phyloP scores from a whole-genome alignment of 2,888 invertebrate species.

The Nomada hirtipes region DNA sequence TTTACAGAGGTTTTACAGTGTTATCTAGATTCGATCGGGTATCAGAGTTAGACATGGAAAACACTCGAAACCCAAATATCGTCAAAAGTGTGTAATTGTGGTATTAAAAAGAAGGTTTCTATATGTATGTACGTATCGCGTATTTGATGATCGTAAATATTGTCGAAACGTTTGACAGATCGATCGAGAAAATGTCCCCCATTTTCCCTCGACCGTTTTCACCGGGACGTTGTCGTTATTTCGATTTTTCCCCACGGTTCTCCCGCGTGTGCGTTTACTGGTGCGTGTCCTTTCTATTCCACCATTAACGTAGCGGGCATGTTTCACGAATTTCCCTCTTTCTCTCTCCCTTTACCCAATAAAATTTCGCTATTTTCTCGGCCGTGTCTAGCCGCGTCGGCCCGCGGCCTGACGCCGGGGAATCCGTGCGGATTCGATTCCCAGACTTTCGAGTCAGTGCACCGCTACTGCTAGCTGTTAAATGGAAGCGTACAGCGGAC shows the following conservation, averaged over 20 bases:
- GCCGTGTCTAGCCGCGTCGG: conserved; percentile 37
- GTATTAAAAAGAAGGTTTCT: too few relatives aligned
- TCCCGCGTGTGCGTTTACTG: background rate
- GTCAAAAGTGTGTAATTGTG: too few relatives aligned
- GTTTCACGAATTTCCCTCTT: background rate
- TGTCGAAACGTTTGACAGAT: background rate
- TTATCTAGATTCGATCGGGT: too few relatives aligned
- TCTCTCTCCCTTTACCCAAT: background rate
- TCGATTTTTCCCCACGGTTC: background rate
- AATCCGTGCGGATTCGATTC: conserved; percentile 55
- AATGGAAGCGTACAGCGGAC: conserved; percentile 65
- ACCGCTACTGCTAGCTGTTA: conserved; percentile 61
- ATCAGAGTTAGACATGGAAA: too few relatives aligned
- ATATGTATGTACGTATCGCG: too few relatives aligned
- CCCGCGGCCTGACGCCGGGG: conserved; percentile 22
- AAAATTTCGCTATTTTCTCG: conserved; percentile 46
- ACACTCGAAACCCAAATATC: too few relatives aligned
- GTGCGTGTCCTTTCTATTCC: background rate
- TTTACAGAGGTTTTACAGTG: too few relatives aligned
- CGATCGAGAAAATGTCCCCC: background rate
- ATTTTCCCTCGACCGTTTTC: conserved; percentile 10
- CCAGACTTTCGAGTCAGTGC: conserved; percentile 62
- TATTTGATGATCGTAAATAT: too few relatives aligned
- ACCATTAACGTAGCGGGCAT: conserved; percentile 6
- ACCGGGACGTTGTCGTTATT: background rate